Base-by-base conservation (phyloP, 2,113 vertebrate genomes). In the Ictalurus furcatus region DNA sequence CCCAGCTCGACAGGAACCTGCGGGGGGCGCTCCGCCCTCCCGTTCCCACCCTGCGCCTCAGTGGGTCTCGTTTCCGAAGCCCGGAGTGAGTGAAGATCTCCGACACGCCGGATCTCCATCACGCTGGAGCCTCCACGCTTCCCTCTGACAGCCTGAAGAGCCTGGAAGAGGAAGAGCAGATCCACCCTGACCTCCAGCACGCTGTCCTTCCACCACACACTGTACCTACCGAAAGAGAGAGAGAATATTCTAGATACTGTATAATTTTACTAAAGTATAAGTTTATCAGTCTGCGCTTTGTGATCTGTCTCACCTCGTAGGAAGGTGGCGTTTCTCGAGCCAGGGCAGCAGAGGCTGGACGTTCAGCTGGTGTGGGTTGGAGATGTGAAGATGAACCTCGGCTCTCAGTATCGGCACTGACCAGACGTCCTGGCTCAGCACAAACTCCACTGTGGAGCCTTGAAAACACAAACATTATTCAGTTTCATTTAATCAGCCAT, bases 331-430 rank as follows among this genome's bases (percentile, higher is more conserved):
- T 86, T 95, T 96, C 0, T 90, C 93, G 92, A 95, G 78, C 6
- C 89, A 91, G 2, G 93, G 93, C 44, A 97, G 93, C 65, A 94
- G 86, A 0, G 96, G 96, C 2, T 85, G 91, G 56, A 97, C 79
- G 8, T 93, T 92, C 28, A 96, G 89, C 52, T 93, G 91, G 5
- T 94, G 92, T 0, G 95, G 94, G 90, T 96, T 95, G 59, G 93
- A 92, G 7, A 97, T 65, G 1, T 96, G 93, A 30, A 97, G 93
- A 93, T 96, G 96, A 84, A 97, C 92, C 92, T 96, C 96, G 0
- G 94, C 96, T 71, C 94, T 91, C 16, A 59, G 89, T 0, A 95
- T 67, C 0, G 85, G 84, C 69, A 94, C 37, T 0, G 93, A 94
- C 56, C 94, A 88, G 73, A 95, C 92, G 28, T 96, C 95, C 63